Evolutionary conservation across 2,797 vertebrate genomes (phyloP).

Genomic region (Psittacula echo): DNA sequence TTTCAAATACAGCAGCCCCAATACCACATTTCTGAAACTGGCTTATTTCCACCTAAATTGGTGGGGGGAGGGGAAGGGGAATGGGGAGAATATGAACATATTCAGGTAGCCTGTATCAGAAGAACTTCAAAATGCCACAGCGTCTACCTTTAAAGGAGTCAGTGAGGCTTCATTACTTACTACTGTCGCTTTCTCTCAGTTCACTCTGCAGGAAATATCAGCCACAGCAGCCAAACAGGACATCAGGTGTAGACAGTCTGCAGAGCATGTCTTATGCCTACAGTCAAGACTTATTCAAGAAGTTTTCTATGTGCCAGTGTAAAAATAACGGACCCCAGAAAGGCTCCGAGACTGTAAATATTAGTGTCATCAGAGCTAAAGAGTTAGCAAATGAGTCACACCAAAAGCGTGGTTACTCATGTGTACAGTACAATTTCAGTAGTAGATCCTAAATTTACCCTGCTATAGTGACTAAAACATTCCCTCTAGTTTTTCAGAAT

Average conservation of each 20-base stretch:
- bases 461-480: not conserved
- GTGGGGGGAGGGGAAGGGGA: not conserved
- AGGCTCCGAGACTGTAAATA: slow-evolving; percentile 44
- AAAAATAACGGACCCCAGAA: slow-evolving; percentile 10
- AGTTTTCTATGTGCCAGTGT: not conserved
- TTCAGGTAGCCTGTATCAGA: not conserved
- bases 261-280: not conserved
- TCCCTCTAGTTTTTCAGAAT: not conserved
- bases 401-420: not conserved
- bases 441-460: not conserved
- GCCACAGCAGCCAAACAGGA: not conserved
- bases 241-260: not conserved
- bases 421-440: not conserved
- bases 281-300: slow-evolving; percentile 16
- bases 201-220: not conserved
- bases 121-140: not conserved
- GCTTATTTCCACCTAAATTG: not conserved
- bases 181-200: not conserved
- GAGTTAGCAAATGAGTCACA: not conserved
- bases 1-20: not conserved
- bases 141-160: not conserved
- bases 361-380: slow-evolving; percentile 39
- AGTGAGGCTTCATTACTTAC: not conserved
- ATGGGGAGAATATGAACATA: not conserved
- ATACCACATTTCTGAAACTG: not conserved